Percentiles rank a stretch among this genome's conserved stretches.
These are phyloP conservation scores for Saccostrea cuccullata DNA, from an alignment of 1,140 invertebrate genomes.

Conservation along the genomic window DNA sequence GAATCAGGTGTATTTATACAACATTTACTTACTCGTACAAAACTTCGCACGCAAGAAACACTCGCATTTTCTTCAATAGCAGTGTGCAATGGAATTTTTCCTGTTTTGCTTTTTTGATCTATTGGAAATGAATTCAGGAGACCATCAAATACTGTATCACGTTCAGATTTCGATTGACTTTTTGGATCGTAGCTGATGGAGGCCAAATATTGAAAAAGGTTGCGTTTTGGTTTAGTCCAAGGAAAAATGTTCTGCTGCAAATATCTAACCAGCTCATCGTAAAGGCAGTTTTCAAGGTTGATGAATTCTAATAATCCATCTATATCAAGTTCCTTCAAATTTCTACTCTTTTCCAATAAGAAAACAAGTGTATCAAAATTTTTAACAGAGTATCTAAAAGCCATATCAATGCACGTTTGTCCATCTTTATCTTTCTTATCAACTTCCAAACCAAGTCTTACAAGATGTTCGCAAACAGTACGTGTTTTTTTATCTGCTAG, in stretches of 20 bases:
- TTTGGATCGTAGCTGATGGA: not conserved
- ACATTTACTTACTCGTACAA: not conserved
- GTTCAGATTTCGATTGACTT: not conserved
- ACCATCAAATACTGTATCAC: not conserved
- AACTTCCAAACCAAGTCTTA: not conserved
- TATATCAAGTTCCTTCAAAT: not conserved
- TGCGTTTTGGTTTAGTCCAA: not conserved
- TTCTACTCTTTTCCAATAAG: not conserved
- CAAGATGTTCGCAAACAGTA: not conserved
- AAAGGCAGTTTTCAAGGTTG: not conserved
- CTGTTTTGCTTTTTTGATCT: not conserved
- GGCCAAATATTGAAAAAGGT: constrained; percentile 2
- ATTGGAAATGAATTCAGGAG: not conserved
- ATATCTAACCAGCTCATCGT: not conserved
- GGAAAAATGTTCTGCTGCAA: not conserved
- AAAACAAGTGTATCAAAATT: not conserved
- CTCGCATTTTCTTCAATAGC: not conserved
- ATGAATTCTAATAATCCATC: not conserved
- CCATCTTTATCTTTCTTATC: constrained; percentile 9
- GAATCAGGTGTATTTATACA: not conserved
- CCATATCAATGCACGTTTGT: not conserved
- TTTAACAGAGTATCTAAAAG: not conserved
- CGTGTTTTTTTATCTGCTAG: not conserved
- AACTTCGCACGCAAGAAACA: not conserved
- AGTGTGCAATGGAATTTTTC: not conserved